Conservation (phyloP, 2,797 vertebrate genomes). For the Sternotherus odoratus region DNA sequence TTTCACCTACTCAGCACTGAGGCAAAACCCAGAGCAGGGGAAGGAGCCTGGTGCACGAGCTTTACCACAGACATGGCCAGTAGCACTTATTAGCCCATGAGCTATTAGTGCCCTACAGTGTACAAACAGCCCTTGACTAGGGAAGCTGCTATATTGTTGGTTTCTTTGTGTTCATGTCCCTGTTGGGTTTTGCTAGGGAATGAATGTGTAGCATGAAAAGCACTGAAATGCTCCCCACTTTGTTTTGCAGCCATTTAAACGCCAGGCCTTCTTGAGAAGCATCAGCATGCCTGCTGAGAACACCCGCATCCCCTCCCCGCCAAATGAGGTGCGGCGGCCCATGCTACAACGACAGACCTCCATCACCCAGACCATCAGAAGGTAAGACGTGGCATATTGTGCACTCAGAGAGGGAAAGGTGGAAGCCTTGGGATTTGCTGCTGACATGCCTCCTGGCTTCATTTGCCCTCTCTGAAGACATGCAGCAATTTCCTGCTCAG, state of each 20-base stretch:
- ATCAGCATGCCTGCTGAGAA: constrained; percentile 95
- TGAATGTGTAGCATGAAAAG: rapidly evolving
- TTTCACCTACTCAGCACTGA: not conserved
- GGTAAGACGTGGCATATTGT: constrained; percentile 79
- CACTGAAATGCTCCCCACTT: not conserved
- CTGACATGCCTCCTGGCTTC: not conserved
- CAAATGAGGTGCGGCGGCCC: constrained; percentile 85
- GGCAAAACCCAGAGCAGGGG: not conserved
- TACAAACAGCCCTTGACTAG: not conserved
- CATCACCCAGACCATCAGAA: constrained; percentile 98
- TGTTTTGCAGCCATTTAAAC: constrained; percentile 84
- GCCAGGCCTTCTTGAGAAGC: constrained; percentile 92
- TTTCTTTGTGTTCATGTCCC: not conserved
- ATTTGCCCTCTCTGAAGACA: not conserved
- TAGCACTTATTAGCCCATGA: not conserved
- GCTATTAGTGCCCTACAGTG: not conserved
- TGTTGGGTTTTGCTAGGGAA: not conserved
- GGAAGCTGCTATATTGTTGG: rapidly evolving
- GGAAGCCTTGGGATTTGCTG: not conserved
- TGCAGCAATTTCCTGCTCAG: not conserved
- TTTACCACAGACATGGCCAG: not conserved
- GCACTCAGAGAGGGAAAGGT: not conserved
- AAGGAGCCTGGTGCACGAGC: not conserved
- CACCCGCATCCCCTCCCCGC: constrained; percentile 86
- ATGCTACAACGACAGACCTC: constrained; percentile 93